These are phyloP conservation scores for Eudyptes chrysolophus DNA, from an alignment of 2,113 vertebrate species.

Conservation along the genomic window DNA sequence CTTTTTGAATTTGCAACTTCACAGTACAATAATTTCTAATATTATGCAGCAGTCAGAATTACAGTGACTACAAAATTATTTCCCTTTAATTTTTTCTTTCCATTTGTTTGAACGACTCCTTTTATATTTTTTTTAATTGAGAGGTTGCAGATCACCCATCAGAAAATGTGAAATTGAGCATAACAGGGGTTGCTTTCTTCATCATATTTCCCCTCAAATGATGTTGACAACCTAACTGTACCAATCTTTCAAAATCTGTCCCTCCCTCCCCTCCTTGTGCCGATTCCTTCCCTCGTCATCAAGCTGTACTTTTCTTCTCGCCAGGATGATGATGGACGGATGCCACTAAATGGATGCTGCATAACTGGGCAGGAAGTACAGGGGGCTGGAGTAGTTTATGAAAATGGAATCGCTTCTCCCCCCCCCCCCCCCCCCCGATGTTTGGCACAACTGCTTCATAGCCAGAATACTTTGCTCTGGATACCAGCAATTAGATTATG, in stretches of 20 bases:
- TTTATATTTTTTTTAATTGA: neutral
- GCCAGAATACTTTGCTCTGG: neutral
- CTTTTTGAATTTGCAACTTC: conserved; percentile 44
- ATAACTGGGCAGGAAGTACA: neutral
- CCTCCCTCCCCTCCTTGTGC: neutral
- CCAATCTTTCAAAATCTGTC: neutral
- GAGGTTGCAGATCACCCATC: neutral
- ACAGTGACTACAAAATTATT: conserved; percentile 14
- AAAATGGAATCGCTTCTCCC: neutral
- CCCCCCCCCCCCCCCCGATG: neutral
- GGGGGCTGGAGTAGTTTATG: neutral
- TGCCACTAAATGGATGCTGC: neutral
- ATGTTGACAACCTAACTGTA: neutral
- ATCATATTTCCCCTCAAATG: neutral
- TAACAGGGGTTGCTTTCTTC: neutral
- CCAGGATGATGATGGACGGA: neutral
- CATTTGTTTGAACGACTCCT: neutral
- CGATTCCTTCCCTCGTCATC: neutral
- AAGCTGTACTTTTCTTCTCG: neutral
- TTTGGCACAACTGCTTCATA: conserved; percentile 10
- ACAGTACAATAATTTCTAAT: conserved; percentile 52
- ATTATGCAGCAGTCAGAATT: conserved; percentile 39
- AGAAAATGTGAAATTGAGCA: neutral
- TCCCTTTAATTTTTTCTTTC: neutral
- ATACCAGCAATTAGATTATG: neutral